A percentile compares a stretch with the other conserved stretches of the same genome.
These are phyloP conservation scores for Agrilus planipennis DNA, from an alignment of 1,140 invertebrate genomes.

Conservation along the genomic window DNA sequence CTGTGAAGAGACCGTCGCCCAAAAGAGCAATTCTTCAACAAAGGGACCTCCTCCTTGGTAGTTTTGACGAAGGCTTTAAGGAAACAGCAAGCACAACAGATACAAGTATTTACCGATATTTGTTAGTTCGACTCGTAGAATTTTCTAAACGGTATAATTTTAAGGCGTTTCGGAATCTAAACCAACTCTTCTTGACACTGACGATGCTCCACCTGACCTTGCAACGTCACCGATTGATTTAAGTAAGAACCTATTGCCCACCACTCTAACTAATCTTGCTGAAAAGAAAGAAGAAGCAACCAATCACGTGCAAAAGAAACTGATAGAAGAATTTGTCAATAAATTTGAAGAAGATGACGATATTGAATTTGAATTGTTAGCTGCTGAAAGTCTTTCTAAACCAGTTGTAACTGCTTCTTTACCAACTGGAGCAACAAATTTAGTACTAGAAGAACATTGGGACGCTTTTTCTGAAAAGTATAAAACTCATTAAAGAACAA, in stretches of 20 bases:
- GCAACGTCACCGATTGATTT: slow-evolving; percentile 49
- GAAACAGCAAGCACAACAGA: too few species aligned
- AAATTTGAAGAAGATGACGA: slow-evolving; percentile 46
- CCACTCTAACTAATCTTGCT: slow-evolving; percentile 21
- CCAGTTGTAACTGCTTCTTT: slow-evolving; percentile 33
- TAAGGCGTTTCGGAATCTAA: slow-evolving; percentile 32
- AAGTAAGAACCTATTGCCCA: slow-evolving; percentile 42
- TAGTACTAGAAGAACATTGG: slow-evolving; percentile 42
- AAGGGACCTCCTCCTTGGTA: slow-evolving; percentile 56
- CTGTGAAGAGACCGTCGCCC: slow-evolving; percentile 36
- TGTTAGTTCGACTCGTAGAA: too few species aligned
- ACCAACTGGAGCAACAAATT: slow-evolving; percentile 18
- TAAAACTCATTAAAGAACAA: not conserved
- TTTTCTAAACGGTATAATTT: slow-evolving; percentile 14
- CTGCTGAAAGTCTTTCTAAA: slow-evolving; percentile 55
- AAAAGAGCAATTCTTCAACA: slow-evolving; percentile 42
- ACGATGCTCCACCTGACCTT: slow-evolving; percentile 53
- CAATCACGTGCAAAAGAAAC: not conserved
- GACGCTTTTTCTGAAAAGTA: slow-evolving; percentile 43
- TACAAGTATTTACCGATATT: too few species aligned
- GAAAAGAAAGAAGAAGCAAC: not conserved
- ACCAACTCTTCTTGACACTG: slow-evolving; percentile 62
- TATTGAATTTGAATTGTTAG: slow-evolving; percentile 62
- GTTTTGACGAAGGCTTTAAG: too few species aligned
- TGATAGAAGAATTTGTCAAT: slow-evolving; percentile 27